These are phyloP conservation scores for Drosophila burlai DNA, from an alignment of 1,140 invertebrate species.

Conservation along the genomic window DNA sequence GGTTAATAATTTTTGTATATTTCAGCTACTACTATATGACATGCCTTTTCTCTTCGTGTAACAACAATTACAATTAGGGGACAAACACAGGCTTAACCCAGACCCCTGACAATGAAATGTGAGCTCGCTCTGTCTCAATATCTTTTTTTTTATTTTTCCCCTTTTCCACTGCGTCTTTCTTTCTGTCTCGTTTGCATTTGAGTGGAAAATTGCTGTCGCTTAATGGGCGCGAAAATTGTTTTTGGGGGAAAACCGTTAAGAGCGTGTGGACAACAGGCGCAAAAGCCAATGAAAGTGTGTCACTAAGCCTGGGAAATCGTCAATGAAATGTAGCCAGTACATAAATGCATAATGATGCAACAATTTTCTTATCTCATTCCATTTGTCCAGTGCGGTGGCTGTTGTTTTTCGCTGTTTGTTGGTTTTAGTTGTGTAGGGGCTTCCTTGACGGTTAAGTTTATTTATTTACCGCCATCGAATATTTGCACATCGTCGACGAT, in stretches of 20 bases:
- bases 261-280: constrained; percentile 68
- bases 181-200: constrained; percentile 59
- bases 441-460: constrained; percentile 42
- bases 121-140: constrained; percentile 58
- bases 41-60: constrained; percentile 1
- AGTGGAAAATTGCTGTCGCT: constrained; percentile 71
- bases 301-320: constrained; percentile 78
- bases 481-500: constrained; percentile 24
- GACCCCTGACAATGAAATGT: constrained; percentile 78
- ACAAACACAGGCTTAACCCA: constrained; percentile 33
- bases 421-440: constrained; percentile 16
- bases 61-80: constrained; percentile 29
- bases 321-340: constrained; percentile 51
- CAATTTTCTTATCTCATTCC: constrained; percentile 77
- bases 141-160: constrained; percentile 23
- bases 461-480: constrained; percentile 44
- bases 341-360: constrained; percentile 76
- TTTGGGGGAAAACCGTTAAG: constrained; percentile 62
- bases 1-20: not conserved
- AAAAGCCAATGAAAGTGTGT: constrained; percentile 68
- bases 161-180: constrained; percentile 15
- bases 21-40: not conserved
- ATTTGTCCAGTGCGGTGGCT: constrained; percentile 15
- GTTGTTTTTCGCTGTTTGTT: constrained; percentile 13
- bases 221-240: constrained; percentile 70